Evolutionary conservation across 2,888 invertebrate genomes (phyloP).

Genomic region (Dascillus cervinus): DNA sequence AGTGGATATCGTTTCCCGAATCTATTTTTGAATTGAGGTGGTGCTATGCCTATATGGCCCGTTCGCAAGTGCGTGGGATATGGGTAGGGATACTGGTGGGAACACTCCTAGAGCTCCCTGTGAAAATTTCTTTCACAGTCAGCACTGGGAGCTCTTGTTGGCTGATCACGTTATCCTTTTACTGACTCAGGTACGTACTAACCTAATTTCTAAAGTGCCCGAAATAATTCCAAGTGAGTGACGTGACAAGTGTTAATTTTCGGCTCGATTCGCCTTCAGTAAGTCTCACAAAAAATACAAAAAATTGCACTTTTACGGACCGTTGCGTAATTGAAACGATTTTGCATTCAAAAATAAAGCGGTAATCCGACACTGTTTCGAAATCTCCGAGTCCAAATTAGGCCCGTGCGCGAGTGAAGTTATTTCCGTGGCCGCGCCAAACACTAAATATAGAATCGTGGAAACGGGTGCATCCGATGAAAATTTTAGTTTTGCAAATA

Average conservation of each 20-base stretch:
- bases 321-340: no score
- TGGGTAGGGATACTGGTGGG: conserved; percentile 13
- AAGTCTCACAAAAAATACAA: no score
- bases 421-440: conserved; percentile 18
- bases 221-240: no score
- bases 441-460: conserved; percentile 17
- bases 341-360: background rate
- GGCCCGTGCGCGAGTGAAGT: conserved; percentile 13
- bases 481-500: conserved; percentile 2
- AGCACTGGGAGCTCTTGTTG: conserved; percentile 48
- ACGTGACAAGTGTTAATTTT: no score
- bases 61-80: conserved; percentile 13
- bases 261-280: no score
- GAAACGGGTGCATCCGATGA: no score
- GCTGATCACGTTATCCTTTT: conserved; percentile 43
- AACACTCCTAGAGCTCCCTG: conserved; percentile 45
- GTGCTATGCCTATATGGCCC: conserved; percentile 19
- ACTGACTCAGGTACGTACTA: conserved; percentile 38
- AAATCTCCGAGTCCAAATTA: conserved; percentile 23
- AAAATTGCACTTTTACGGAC: conserved; percentile 4
- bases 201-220: no score
- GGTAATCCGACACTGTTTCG: no score
- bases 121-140: conserved; percentile 55
- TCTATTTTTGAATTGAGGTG: conserved; percentile 24
- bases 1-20: conserved; percentile 18